Evolutionary conservation across 2,797 vertebrate genomes (phyloP).

Genomic region (Chaenodraco wilsoni): DNA sequence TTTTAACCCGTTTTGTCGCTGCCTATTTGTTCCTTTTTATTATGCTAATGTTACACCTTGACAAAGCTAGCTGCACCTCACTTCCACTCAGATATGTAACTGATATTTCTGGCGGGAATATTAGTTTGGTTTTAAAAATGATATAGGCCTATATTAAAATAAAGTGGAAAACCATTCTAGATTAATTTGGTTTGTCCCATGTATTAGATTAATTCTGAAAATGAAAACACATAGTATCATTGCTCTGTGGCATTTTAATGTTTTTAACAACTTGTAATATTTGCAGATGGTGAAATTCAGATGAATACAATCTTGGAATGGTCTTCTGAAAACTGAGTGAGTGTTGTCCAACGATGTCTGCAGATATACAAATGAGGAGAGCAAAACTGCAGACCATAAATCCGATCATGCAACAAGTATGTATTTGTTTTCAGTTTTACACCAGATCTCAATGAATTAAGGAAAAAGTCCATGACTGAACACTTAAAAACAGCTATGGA

Average conservation of each 20-base stretch:
- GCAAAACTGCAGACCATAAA: not conserved
- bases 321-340: not conserved
- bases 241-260: not conserved
- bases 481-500: not conserved
- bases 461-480: not conserved
- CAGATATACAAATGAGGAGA: slow-evolving; percentile 14
- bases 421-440: not conserved
- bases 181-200: too few relatives aligned
- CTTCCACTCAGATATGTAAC: not conserved
- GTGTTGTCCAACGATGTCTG: not conserved
- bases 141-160: too few relatives aligned
- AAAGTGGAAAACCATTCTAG: too few relatives aligned
- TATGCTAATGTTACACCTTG: not conserved
- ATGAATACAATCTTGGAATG: not conserved
- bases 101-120: too few relatives aligned
- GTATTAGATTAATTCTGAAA: too few relatives aligned
- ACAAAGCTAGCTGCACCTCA: not conserved
- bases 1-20: not conserved
- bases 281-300: not conserved
- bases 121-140: too few relatives aligned
- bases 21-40: too few relatives aligned
- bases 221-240: not conserved
- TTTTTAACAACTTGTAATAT: not conserved
- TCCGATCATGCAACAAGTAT: not conserved
- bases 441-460: not conserved